phyloP scores from a whole-genome alignment of 2,888 invertebrate species.

The Napeogenes inachia region DNA sequence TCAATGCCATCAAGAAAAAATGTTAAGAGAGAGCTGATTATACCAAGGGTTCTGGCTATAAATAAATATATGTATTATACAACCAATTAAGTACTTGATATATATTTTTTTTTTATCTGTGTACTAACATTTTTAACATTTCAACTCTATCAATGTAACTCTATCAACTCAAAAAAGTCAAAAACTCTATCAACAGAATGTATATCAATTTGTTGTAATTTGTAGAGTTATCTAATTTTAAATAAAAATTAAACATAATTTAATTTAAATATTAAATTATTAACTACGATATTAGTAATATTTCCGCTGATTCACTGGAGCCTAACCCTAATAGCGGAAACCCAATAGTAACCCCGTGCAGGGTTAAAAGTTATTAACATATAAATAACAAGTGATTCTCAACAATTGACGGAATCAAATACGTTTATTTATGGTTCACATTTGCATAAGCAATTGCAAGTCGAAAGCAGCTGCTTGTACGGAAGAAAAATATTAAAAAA shows the following conservation, averaged over 20 bases:
- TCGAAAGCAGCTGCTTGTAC: conserved; percentile 15
- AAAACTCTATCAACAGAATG: too few relatives aligned
- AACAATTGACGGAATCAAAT: conserved; percentile 63
- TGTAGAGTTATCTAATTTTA: too few relatives aligned
- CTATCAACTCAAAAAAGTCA: too few relatives aligned
- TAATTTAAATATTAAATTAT: too few relatives aligned
- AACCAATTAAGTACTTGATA: neutral
- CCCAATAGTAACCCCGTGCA: conserved; percentile 38
- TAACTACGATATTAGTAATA: too few relatives aligned
- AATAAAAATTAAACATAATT: too few relatives aligned
- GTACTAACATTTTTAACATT: too few relatives aligned
- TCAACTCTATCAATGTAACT: too few relatives aligned
- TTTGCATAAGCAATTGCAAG: conserved; percentile 36
- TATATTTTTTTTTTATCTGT: neutral
- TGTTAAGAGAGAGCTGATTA: conserved; percentile 12
- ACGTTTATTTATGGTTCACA: conserved; percentile 43
- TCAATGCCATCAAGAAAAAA: conserved; percentile 52
- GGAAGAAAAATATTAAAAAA: neutral
- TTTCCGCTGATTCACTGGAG: too few relatives aligned
- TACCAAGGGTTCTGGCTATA: neutral
- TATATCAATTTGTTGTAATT: too few relatives aligned
- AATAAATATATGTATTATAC: too few relatives aligned
- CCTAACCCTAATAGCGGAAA: conserved; percentile 25
- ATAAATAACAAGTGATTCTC: conserved; percentile 71
- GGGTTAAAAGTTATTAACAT: conserved; percentile 62